Evolutionary conservation across 2,888 invertebrate genomes (phyloP), one percentile per base, ranked within the genome.

Genomic region (Phymatocera aterrima): DNA sequence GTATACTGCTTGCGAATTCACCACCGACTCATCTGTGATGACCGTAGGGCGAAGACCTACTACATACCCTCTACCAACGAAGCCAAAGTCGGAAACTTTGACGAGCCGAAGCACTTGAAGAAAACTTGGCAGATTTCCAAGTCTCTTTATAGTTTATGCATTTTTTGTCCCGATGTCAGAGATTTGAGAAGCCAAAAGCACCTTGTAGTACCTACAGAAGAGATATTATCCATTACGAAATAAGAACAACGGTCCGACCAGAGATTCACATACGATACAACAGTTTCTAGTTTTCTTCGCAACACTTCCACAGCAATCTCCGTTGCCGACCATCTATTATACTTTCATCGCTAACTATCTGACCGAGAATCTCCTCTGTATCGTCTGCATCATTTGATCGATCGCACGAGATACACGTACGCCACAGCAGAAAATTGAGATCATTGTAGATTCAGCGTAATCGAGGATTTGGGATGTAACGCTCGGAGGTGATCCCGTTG

Each of bases 31-130:
- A 64, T 64, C 12, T 40, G 40, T 8, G 8, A 8, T 40, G 18
- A 12, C 37, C 68, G 15, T 46, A 28, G 21, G 43, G 34, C 21
- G 46, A 68, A 28, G 24, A 68, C 64, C 64, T 4, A 37, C 64
- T 24, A 28, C 10, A 60, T 46, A n/a, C 31, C 43, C 18, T n/a
- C n/a, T n/a, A n/a, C n/a, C n/a, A n/a, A n/a, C n/a, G 15, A 21
- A 46, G n/a, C n/a, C 68, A 46, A 68, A 68, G 68, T 46, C 24
- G 43, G 68, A 68, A 46, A 68, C 68, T 64, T 37, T 28, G 43
- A 46, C 43, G 68, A 68, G 24, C 46, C 3, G 24, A 21, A 15
- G 6, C 43, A 46, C 28, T 46, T 68, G 24, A n/a, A 46, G 68
- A 15, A 37, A 24, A 46, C 68, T 64, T 64, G 61, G 61, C 61